Conservation (phyloP, 2,888 invertebrate species). For the Carabus problematicus region DNA sequence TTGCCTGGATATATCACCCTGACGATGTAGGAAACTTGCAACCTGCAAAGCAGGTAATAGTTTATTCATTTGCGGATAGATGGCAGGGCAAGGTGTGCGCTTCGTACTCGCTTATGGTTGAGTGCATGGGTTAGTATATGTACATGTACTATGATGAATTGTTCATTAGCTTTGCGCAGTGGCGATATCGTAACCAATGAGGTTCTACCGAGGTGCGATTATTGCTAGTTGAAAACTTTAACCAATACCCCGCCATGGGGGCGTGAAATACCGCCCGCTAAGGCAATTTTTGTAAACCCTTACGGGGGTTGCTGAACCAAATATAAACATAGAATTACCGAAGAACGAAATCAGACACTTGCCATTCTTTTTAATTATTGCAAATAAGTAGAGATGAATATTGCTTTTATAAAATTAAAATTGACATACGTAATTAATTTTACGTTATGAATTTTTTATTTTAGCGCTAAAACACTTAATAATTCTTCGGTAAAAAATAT, state of each 20-base stretch:
- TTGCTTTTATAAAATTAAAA: no score
- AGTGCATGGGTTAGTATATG: not conserved
- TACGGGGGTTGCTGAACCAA: conserved; percentile 47
- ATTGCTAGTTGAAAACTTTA: conserved; percentile 94
- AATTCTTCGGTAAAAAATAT: no score
- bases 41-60: no score
- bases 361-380: no score
- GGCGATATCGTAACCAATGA: conserved; percentile 93
- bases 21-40: no score
- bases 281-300: conserved; percentile 83
- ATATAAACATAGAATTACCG: conserved; percentile 33
- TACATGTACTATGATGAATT: not conserved
- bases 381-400: no score
- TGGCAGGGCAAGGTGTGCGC: not conserved
- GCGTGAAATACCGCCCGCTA: conserved; percentile 86
- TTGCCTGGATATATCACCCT: no score
- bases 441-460: no score
- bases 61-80: not conserved
- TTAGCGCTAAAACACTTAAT: no score
- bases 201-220: conserved; percentile 88
- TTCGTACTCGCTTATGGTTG: not conserved
- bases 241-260: conserved; percentile 90
- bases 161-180: conserved; percentile 82
- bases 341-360: no score
- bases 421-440: no score